Conservation (phyloP, 1,140 invertebrate genomes). For the Lysiphlebus fabarum region DNA sequence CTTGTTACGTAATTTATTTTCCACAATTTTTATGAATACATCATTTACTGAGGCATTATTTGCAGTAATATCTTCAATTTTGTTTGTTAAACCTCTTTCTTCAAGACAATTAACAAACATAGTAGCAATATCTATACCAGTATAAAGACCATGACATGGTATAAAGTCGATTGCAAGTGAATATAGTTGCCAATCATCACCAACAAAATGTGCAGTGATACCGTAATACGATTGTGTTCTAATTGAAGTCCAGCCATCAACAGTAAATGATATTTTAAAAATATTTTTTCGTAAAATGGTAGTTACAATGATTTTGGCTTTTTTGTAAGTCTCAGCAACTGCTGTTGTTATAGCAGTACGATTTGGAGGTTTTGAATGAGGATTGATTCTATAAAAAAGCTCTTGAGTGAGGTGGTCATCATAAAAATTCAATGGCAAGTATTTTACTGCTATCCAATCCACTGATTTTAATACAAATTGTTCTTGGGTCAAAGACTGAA, state of each 20-base stretch:
- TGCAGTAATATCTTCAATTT: conserved; percentile 34
- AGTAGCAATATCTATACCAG: conserved; percentile 12
- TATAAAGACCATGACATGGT: conserved; percentile 16
- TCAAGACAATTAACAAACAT: conserved; percentile 13
- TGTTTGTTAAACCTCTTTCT: conserved; percentile 21
- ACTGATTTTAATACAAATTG: neutral
- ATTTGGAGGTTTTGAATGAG: neutral
- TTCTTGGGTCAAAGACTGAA: neutral
- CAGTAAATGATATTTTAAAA: conserved; percentile 21
- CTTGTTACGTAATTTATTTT: conserved; percentile 6
- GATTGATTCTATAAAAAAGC: neutral
- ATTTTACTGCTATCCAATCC: conserved; percentile 17
- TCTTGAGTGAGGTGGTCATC: conserved; percentile 13
- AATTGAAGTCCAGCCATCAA: conserved; percentile 19
- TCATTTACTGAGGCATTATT: conserved; percentile 33
- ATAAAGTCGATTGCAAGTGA: conserved; percentile 21
- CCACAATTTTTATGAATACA: conserved; percentile 25
- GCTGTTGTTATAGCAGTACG: neutral
- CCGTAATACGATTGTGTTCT: conserved; percentile 16
- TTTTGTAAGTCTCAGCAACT: conserved; percentile 6
- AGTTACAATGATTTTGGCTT: conserved; percentile 6
- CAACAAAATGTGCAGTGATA: conserved; percentile 21
- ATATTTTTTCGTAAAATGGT: conserved; percentile 15
- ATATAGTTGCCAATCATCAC: conserved; percentile 17
- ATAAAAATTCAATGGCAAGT: conserved; percentile 19